phyloP scores from a whole-genome alignment of 1,140 invertebrate genomes.

The Zaprionus inermis region DNA sequence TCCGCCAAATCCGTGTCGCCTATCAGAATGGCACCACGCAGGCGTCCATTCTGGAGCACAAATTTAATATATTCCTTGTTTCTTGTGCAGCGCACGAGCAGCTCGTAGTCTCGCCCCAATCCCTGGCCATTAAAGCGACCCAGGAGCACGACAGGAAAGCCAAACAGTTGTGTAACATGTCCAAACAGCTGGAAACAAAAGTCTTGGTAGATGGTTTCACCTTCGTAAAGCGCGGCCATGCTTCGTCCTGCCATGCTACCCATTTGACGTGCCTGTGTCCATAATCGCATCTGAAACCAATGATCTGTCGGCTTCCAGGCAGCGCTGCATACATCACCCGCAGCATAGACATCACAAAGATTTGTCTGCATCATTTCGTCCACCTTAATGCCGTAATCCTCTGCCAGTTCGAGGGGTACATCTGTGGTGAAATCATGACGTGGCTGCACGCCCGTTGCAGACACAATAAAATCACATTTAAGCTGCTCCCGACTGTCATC shows the following conservation, averaged over 20 bases:
- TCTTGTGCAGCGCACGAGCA: slow-evolving; percentile 93
- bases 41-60: slow-evolving; percentile 92
- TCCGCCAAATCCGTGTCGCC: slow-evolving; percentile 99
- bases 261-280: slow-evolving; percentile 99
- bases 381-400: slow-evolving; percentile 92
- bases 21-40: slow-evolving; percentile 97
- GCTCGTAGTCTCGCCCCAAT: slow-evolving; percentile 92
- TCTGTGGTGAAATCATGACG: slow-evolving; percentile 87
- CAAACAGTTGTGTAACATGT: slow-evolving; percentile 98
- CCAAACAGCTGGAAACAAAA: slow-evolving; percentile 99
- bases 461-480: slow-evolving; percentile 96
- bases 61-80: slow-evolving; percentile 95
- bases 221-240: slow-evolving; percentile 89
- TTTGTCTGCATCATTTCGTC: slow-evolving; percentile 95
- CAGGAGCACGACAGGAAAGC: slow-evolving; percentile 96
- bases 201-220: slow-evolving; percentile 91
- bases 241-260: slow-evolving; percentile 96
- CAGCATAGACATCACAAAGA: slow-evolving; percentile 93
- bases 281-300: slow-evolving; percentile 98
- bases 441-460: slow-evolving; percentile 96
- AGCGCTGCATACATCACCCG: slow-evolving; percentile 96
- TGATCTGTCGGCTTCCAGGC: slow-evolving; percentile 91
- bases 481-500: slow-evolving; percentile 44
- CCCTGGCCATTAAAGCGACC: slow-evolving; percentile 98
- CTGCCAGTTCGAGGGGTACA: slow-evolving; percentile 86